A percentile compares a stretch with the other conserved stretches of the same genome.
Evolutionary conservation across 2,113 vertebrate genomes (phyloP).

Genomic region (Macquaria ambigua): DNA sequence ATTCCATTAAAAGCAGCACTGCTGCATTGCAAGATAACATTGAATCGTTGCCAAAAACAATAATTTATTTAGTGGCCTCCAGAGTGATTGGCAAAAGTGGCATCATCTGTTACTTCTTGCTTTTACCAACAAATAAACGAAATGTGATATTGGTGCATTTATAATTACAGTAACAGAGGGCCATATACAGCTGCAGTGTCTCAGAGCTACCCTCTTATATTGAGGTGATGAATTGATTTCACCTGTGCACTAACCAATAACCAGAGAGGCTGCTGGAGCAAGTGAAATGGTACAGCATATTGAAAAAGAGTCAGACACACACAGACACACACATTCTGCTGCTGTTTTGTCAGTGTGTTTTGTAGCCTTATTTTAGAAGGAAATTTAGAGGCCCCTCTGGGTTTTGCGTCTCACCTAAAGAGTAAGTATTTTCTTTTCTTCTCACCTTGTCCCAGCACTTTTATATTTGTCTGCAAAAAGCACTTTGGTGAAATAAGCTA

Average conservation of each 20-base stretch:
- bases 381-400: slow-evolving; percentile 23
- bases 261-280: not conserved
- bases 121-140: slow-evolving; percentile 8
- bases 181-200: not conserved
- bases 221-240: slow-evolving; percentile 32
- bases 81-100: not conserved
- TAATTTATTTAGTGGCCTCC: not conserved
- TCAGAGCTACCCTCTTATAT: not conserved
- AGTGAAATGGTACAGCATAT: slow-evolving; percentile 1
- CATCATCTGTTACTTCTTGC: not conserved
- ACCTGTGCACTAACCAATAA: slow-evolving; percentile 14
- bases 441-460: slow-evolving; percentile 29
- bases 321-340: slow-evolving; percentile 19
- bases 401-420: slow-evolving; percentile 36
- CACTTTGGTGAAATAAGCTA: slow-evolving; percentile 22
- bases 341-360: slow-evolving; percentile 41
- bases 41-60: not conserved
- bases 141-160: not conserved
- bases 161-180: not conserved
- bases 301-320: slow-evolving; percentile 21
- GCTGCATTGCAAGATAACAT: too few relatives aligned
- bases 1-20: not conserved
- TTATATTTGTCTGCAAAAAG: slow-evolving; percentile 29
- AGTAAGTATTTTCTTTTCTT: slow-evolving; percentile 29
- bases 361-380: slow-evolving; percentile 40